A percentile compares a stretch with the other conserved stretches of the same genome.
Evolutionary conservation across 2,888 invertebrate genomes (phyloP).

Genomic region (Cryptus viduatorius): DNA sequence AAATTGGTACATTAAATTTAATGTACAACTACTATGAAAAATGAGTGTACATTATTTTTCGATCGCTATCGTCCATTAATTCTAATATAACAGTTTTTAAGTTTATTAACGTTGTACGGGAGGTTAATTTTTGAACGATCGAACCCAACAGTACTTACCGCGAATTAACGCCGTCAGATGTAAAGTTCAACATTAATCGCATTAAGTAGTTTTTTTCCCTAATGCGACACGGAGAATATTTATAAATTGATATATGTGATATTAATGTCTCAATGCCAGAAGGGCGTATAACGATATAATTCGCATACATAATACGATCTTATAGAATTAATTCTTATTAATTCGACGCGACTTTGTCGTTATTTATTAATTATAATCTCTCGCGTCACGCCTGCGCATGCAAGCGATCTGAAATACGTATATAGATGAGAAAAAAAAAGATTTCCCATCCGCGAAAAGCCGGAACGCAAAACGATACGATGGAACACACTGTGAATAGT

Average conservation of each 20-base stretch:
- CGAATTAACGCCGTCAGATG: constrained; percentile 27
- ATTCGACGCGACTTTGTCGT: constrained; percentile 4
- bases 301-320: too few relatives aligned
- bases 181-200: constrained; percentile 56
- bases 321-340: not conserved
- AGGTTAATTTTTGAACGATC: not conserved
- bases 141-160: not conserved
- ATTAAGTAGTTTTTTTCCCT: constrained; percentile 14
- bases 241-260: not conserved
- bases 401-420: not conserved
- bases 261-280: too few relatives aligned
- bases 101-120: too few relatives aligned
- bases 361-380: constrained; percentile 59
- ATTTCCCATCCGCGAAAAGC: not conserved
- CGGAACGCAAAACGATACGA: constrained; percentile 3
- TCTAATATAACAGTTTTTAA: too few relatives aligned
- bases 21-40: too few relatives aligned
- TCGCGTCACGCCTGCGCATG: not conserved
- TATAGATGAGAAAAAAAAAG: not conserved
- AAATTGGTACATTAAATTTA: too few relatives aligned
- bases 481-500: constrained; percentile 16
- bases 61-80: too few relatives aligned
- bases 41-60: too few relatives aligned
- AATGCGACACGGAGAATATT: constrained; percentile 31
- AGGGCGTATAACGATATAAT: too few relatives aligned